Evolutionary conservation across 2,113 vertebrate genomes (phyloP).

Genomic region (Calidris pugnax): DNA sequence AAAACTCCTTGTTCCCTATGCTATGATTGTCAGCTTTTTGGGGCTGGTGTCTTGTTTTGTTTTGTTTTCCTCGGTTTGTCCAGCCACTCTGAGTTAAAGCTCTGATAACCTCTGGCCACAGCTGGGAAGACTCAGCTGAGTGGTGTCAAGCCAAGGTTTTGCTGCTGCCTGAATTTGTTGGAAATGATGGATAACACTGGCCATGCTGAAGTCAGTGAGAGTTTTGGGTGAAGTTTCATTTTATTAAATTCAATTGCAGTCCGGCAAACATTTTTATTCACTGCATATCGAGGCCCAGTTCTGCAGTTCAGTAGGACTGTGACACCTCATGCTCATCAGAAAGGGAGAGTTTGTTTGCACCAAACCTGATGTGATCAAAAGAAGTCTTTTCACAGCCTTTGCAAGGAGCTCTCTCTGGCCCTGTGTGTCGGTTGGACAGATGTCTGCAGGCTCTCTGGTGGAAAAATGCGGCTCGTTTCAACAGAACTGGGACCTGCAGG

Average conservation of each 20-base stretch:
- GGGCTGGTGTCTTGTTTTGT: background rate
- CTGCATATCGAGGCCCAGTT: background rate
- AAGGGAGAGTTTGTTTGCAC: background rate
- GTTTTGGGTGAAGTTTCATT: background rate
- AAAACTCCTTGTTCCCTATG: background rate
- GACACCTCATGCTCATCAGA: background rate
- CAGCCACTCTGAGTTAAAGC: background rate
- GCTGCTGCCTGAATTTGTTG: background rate
- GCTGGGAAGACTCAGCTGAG: background rate
- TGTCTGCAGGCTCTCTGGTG: background rate
- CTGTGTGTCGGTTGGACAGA: accelerated
- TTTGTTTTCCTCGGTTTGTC: background rate
- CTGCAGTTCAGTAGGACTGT: background rate
- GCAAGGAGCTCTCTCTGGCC: background rate
- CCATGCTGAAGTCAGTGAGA: background rate
- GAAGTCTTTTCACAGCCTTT: background rate
- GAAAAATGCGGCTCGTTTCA: background rate
- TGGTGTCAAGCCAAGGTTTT: background rate
- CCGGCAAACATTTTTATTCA: background rate
- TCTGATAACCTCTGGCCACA: background rate
- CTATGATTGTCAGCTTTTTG: background rate
- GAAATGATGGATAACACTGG: background rate
- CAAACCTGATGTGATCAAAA: background rate
- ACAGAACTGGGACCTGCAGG: background rate
- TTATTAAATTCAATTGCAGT: background rate